Base-by-base conservation (phyloP, 1,140 invertebrate genomes). In the Drosophila trapezifrons region DNA sequence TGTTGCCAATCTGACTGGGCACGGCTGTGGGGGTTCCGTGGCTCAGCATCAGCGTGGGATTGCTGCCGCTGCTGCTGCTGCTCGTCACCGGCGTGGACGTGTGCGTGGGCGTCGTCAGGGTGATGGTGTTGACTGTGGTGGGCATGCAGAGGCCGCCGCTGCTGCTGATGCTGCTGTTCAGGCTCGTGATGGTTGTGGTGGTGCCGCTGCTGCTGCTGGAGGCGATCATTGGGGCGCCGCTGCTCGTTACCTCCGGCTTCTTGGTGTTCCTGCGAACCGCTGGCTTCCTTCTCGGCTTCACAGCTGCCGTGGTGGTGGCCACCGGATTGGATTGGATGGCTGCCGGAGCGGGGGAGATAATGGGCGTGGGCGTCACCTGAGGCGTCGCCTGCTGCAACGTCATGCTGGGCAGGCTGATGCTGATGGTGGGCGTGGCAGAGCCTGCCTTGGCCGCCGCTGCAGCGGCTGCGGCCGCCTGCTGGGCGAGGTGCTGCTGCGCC, bases 1-100 rank as follows among this genome's bases (percentile, higher is more conserved):
- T 92, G 20, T 92, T 92, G 51, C 91, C 91, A 59, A 92, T 92
- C 66, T 92, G 91, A 32, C 91, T 92, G 18, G 91, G 91, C 58
- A 92, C 91, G 4, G 91, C 89, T n/a, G 82, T 80, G 0, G 80
- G 42, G 1, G 76, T 74, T 18, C 55, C 74, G 57, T 78, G 80
- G 35, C 63, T 43, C 12, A 84, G 62, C 80, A 84, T 76, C 32
- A 84, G 56, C 20, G 72, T 84, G 56, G 55, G 54, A 25, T 37
- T 76, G 35, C 47, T 56, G 66, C 47, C 52, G 66, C 32, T 69
- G 62, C 15, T 62, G 27, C 13, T 43, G 40, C 40, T 52, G 49
- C 13, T 54, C 32, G 38, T 42, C 27, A 45, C 42, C 2, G 71
- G 18, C 13, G 64, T 29, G 17, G 65, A 43, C 2, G 69, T 35